Evolutionary conservation across 2,888 invertebrate genomes (phyloP).

Genomic region (Drosophila kanekoi): DNA sequence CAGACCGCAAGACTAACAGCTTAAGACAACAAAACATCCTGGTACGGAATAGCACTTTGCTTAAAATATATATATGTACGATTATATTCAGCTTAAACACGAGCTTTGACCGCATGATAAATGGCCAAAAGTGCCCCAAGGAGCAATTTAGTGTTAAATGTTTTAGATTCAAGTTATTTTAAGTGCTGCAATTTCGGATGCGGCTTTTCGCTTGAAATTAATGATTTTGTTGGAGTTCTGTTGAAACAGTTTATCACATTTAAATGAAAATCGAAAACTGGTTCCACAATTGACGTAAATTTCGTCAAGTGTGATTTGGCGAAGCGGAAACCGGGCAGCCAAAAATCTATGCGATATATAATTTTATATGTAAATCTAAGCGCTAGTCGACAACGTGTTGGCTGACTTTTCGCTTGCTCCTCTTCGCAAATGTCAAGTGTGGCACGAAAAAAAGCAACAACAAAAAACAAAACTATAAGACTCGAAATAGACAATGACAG

Average conservation of each 20-base stretch:
- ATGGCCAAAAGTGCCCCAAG: slow-evolving; percentile 7
- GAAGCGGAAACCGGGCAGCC: slow-evolving; percentile 56
- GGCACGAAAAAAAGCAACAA: slow-evolving; percentile 34
- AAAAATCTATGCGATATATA: slow-evolving; percentile 49
- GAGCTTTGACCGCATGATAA: slow-evolving; percentile 12
- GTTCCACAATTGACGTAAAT: slow-evolving; percentile 65
- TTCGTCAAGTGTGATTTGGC: slow-evolving; percentile 34
- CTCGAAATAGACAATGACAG: slow-evolving; percentile 70
- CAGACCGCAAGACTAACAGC: slow-evolving; percentile 36
- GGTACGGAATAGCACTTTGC: slow-evolving; percentile 24
- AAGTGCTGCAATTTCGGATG: slow-evolving; percentile 18
- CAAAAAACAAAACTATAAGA: slow-evolving; percentile 28
- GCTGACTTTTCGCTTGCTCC: slow-evolving; percentile 48
- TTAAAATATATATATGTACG: neutral
- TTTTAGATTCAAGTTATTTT: slow-evolving; percentile 6
- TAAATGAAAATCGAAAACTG: slow-evolving; percentile 59
- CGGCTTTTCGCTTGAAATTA: slow-evolving; percentile 40
- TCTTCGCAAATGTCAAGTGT: slow-evolving; percentile 71
- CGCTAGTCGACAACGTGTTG: slow-evolving; percentile 39
- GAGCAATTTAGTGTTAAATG: slow-evolving; percentile 10
- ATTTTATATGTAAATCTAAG: slow-evolving; percentile 64
- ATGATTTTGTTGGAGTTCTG: slow-evolving; percentile 49
- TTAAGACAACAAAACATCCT: slow-evolving; percentile 26
- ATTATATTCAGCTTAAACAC: slow-evolving; percentile 6
- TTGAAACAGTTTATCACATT: slow-evolving; percentile 55